Conservation (phyloP, 2,797 vertebrate species). For the Triplophysa yarkandensis region DNA sequence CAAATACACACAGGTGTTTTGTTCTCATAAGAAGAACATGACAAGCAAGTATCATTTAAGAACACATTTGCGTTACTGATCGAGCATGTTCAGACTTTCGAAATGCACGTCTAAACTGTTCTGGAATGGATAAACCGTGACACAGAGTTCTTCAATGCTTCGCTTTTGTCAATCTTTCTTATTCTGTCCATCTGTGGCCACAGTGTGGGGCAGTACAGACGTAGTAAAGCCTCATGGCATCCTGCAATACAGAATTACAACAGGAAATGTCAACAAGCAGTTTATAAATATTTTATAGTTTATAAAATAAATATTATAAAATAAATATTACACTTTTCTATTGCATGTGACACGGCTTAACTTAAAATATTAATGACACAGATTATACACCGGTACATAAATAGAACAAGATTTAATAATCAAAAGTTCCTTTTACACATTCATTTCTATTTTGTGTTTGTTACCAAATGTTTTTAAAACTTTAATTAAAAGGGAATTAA, state of each 20-base stretch:
- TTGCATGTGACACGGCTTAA: neutral
- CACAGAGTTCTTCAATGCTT: neutral
- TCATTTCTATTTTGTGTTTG: too few species aligned
- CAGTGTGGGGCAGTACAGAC: constrained; percentile 94
- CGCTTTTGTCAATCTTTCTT: constrained; percentile 51
- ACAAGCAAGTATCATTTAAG: neutral
- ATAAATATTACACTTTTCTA: neutral
- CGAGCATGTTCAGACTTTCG: neutral
- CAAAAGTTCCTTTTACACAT: neutral
- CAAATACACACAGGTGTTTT: neutral
- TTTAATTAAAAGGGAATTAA: neutral
- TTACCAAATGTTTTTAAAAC: neutral
- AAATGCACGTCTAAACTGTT: neutral
- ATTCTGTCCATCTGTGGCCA: constrained; percentile 94
- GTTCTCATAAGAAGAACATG: neutral
- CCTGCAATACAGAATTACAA: constrained; percentile 68
- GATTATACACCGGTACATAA: neutral
- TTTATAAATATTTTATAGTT: too few species aligned
- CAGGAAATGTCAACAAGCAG: neutral
- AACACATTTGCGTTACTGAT: neutral
- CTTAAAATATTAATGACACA: too few species aligned
- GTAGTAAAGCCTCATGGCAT: constrained; percentile 94
- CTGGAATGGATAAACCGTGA: neutral
- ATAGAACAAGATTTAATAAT: neutral
- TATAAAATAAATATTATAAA: too few species aligned